These are phyloP conservation scores for Istiophorus platypterus DNA, from an alignment of 2,113 vertebrate genomes.

Conservation along the genomic window DNA sequence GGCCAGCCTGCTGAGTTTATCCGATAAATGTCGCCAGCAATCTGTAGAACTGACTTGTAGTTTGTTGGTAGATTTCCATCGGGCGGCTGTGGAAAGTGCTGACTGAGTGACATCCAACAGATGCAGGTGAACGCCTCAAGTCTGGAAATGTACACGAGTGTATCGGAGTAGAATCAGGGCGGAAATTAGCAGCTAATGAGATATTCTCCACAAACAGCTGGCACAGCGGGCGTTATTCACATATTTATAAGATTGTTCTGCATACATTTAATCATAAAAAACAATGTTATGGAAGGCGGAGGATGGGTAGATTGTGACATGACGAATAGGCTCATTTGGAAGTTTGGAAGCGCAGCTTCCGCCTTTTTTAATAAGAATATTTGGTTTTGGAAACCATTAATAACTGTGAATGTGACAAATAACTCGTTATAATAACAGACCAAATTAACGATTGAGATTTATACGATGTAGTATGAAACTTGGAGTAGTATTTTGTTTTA, in stretches of 20 bases:
- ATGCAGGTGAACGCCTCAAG: background rate
- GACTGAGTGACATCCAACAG: background rate
- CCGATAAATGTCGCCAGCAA: conserved; percentile 1
- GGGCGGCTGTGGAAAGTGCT: background rate
- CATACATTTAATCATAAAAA: conserved; percentile 16
- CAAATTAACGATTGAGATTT: background rate
- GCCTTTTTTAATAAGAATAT: conserved; percentile 28
- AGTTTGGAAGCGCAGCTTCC: background rate
- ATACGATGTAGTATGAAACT: background rate
- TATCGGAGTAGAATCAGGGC: no score
- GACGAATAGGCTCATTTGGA: conserved; percentile 32
- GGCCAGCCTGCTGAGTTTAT: background rate
- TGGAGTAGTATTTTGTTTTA: background rate
- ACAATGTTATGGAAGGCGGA: background rate
- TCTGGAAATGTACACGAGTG: background rate
- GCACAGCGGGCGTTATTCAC: conserved; percentile 22
- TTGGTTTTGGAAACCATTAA: background rate
- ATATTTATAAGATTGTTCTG: conserved; percentile 30
- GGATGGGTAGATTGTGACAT: conserved; percentile 1
- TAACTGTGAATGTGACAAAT: conserved; percentile 6
- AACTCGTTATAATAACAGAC: background rate
- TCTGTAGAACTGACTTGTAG: background rate
- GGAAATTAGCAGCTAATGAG: conserved; percentile 28
- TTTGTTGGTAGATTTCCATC: background rate
- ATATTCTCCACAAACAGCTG: conserved; percentile 26